Conservation (phyloP, 2,888 invertebrate genomes). For the Acanthosepion esculentum region DNA sequence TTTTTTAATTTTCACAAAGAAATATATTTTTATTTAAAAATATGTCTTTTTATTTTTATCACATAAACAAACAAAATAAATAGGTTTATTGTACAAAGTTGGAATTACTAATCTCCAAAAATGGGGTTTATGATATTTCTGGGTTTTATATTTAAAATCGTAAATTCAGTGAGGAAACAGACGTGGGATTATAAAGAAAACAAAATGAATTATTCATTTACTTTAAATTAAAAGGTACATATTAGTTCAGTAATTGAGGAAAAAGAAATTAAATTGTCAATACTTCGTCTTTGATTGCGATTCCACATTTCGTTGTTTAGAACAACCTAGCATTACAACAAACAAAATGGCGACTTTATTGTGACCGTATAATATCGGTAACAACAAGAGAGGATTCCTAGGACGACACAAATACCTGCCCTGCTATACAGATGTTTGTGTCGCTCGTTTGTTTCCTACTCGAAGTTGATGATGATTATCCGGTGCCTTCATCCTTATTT, state of each 20-base stretch:
- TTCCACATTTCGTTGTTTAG: not conserved
- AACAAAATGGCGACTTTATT: constrained; percentile 6
- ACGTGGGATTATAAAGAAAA: not conserved
- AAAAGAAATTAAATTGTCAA: not conserved
- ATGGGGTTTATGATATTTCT: not conserved
- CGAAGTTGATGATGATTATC: constrained; percentile 62
- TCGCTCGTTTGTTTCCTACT: constrained; percentile 65
- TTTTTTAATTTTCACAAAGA: no score
- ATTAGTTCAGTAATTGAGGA: no score
- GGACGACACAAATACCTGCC: not conserved
- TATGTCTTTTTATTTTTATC: not conserved
- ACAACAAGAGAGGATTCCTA: not conserved
- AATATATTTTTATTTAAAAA: no score
- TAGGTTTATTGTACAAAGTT: not conserved
- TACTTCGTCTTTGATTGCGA: not conserved
- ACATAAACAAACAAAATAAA: not conserved
- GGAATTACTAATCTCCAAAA: not conserved
- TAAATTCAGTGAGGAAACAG: not conserved
- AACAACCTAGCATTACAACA: not conserved
- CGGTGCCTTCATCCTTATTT: constrained; percentile 53
- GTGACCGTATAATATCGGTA: not conserved
- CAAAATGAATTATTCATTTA: no score
- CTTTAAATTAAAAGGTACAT: no score
- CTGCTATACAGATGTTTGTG: constrained; percentile 57
- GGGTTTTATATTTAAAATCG: not conserved